Conservation (phyloP, 2,113 vertebrate species). For the Stictonetta naevosa region DNA sequence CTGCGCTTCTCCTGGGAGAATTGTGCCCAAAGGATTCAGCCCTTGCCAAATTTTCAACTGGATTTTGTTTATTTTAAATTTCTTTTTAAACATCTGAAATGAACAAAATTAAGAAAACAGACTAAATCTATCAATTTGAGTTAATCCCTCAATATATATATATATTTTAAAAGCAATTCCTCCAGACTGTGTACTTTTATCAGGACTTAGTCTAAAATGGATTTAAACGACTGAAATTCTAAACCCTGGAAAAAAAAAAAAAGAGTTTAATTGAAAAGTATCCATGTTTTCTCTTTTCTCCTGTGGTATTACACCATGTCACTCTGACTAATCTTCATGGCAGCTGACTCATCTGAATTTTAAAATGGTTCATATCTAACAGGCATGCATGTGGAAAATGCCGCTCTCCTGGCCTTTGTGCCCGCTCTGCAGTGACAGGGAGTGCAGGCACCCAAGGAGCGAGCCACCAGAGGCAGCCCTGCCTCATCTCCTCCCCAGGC, state of each 20-base stretch:
- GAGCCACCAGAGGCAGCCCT: background rate
- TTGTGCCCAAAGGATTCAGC: constrained; percentile 52
- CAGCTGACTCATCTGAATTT: background rate
- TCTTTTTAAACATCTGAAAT: constrained; percentile 60
- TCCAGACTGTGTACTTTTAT: constrained; percentile 1
- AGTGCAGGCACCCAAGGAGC: background rate
- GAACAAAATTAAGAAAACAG: constrained; percentile 16
- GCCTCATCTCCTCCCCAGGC: background rate
- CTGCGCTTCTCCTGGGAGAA: constrained; percentile 51
- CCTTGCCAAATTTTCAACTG: constrained; percentile 41
- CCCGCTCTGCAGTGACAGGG: background rate
- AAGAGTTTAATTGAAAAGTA: background rate
- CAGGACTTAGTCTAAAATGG: constrained; percentile 9
- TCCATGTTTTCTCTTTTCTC: background rate
- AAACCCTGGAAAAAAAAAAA: background rate
- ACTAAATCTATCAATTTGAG: constrained; percentile 54
- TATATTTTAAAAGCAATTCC: background rate
- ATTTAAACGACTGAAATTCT: background rate
- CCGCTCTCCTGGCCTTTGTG: background rate
- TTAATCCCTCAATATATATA: constrained; percentile 48
- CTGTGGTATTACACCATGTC: background rate
- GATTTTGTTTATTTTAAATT: constrained; percentile 64
- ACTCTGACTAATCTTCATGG: background rate
- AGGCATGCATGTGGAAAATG: background rate
- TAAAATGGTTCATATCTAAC: background rate